Evolutionary conservation across 1,140 invertebrate genomes (phyloP).

Genomic region (Scaptomyza hsui): DNA sequence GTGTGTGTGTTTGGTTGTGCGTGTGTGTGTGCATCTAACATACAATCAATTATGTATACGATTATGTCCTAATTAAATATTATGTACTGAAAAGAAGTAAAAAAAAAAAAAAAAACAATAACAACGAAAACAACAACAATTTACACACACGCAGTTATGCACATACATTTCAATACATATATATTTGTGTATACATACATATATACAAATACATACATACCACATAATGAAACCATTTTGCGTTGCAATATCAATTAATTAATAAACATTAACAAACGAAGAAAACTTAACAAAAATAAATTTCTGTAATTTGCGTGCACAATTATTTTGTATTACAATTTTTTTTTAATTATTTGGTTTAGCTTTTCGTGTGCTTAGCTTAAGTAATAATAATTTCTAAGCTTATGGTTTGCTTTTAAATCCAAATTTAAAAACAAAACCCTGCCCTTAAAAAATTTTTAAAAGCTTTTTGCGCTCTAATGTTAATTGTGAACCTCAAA

Average conservation of each 20-base stretch:
- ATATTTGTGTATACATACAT: conserved; percentile 5
- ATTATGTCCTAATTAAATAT: conserved; percentile 50
- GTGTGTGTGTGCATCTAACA: conserved; percentile 27
- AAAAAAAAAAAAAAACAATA: conserved; percentile 9
- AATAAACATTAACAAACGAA: conserved; percentile 9
- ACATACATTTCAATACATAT: conserved; percentile 7
- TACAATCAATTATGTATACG: conserved; percentile 58
- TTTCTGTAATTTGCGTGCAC: conserved; percentile 31
- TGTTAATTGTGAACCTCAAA: conserved; percentile 52
- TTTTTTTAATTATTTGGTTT: background rate
- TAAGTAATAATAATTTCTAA: conserved; percentile 27
- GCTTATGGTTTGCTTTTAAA: background rate
- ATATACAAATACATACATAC: conserved; percentile 26
- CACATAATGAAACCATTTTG: conserved; percentile 32
- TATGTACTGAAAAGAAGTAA: conserved; percentile 21
- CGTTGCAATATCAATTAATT: conserved; percentile 53
- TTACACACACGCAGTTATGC: background rate
- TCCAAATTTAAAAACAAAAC: background rate
- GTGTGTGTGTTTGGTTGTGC: conserved; percentile 11
- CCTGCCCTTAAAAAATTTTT: conserved; percentile 3
- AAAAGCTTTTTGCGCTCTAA: conserved; percentile 42
- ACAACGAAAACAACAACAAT: conserved; percentile 11
- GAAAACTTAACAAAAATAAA: conserved; percentile 29
- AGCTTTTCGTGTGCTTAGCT: conserved; percentile 44
- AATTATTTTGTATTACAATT: conserved; percentile 5